Conservation (phyloP, 37 sponge, comb jelly and placozoan species). For the Haliclona indistincta region DNA sequence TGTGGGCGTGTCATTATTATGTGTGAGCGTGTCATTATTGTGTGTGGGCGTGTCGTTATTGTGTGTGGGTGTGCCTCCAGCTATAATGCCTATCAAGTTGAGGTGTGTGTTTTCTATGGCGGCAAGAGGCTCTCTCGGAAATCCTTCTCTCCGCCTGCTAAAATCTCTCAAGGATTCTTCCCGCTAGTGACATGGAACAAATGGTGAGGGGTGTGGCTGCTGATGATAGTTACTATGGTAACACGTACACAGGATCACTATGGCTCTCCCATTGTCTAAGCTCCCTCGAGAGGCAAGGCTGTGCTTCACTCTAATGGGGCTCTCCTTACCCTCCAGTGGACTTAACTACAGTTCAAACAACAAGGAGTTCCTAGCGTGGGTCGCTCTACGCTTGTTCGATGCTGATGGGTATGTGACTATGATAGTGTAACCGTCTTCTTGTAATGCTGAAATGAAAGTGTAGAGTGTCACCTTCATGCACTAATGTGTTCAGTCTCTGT, state of each 20-base stretch:
- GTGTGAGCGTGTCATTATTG: neutral
- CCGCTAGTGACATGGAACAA: constrained; percentile 55
- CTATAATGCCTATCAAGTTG: constrained; percentile 44
- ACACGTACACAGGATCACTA: constrained; percentile 37
- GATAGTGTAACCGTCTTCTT: neutral
- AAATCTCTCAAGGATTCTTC: constrained; percentile 37
- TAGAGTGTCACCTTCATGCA: no score
- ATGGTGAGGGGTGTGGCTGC: constrained; percentile 31
- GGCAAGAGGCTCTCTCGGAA: constrained; percentile 32
- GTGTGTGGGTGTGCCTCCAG: neutral
- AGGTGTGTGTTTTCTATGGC: constrained; percentile 60
- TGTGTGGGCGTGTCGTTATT: neutral
- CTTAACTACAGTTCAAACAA: neutral
- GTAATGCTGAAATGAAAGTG: no score
- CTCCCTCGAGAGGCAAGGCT: constrained; percentile 49
- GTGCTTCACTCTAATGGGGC: constrained; percentile 60
- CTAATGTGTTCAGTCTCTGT: no score
- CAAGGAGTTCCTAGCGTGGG: constrained; percentile 50
- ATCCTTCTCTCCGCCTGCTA: constrained; percentile 46
- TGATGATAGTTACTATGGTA: neutral
- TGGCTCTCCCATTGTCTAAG: constrained; percentile 7
- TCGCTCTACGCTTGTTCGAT: constrained; percentile 26
- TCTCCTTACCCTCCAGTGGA: constrained; percentile 15
- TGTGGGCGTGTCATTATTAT: neutral
- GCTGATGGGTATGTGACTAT: constrained; percentile 20